Evolutionary conservation across 2,113 vertebrate species (phyloP), one percentile per base, ranked within the genome.

Genomic region (Columbina picui): DNA sequence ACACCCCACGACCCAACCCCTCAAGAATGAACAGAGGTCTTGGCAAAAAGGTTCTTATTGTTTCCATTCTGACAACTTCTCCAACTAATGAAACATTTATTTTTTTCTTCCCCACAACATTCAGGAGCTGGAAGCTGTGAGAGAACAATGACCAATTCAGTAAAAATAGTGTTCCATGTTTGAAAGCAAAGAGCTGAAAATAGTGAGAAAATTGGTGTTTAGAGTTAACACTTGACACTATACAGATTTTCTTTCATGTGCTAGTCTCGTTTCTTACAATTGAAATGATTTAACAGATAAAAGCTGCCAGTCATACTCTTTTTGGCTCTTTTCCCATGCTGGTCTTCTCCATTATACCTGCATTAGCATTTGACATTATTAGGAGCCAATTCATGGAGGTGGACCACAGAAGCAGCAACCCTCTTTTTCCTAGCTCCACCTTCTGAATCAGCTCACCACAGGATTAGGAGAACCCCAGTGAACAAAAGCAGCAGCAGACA

Each of bases 61-160:
- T 70, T 92, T 55, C 39, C 5, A 50, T 38, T 52, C 49, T 77
- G 27, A 34, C 68, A 68, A 55, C 27, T 73, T 82, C n/a, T 84
- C 34, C 23, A 38, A 17, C 8, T 70, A 74, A 64, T 52, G 50
- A 39, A 52, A 55, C 7, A 4, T 45, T 1, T 10, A 38, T n/a
- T 77, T 23, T 59, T 34, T 8, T 1, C n/a, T 60, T 74, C 87
- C 36, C 25, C 25, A 64, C 41, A 82, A 60, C 34, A 78, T 43
- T 64, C 68, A 89, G 38, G 39, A 89, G 17, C 15, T 71, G 26
- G n/a, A 96, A 93, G 39, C 34, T 83, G 32, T 30, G 8, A 93
- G 25, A 84, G 43, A 91, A 80, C 27, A 83, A 76, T 10, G 20
- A 75, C 4, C 4, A 26, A 10, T 75, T 76, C 39, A 71, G 13